These are phyloP conservation scores for Nudaria mundana DNA, from an alignment of 2,888 invertebrate species.

Conservation along the genomic window DNA sequence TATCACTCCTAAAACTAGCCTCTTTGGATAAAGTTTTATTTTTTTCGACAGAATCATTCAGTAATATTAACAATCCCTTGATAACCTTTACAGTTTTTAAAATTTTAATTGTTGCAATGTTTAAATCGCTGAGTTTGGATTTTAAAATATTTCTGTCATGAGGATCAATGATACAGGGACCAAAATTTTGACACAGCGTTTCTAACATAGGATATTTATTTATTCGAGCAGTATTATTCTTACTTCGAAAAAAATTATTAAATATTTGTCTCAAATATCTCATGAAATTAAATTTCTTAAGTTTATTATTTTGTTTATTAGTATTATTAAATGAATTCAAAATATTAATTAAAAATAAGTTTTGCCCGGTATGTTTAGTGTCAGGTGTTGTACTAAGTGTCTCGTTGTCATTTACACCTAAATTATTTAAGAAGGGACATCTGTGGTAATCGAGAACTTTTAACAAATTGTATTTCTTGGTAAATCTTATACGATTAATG, in stretches of 20 bases:
- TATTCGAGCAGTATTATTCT: slow-evolving; percentile 18
- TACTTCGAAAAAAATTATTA: slow-evolving; percentile 41
- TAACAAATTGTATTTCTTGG: slow-evolving; percentile 30
- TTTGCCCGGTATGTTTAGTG: too few species aligned
- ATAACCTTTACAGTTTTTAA: slow-evolving; percentile 53
- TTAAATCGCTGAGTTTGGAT: slow-evolving; percentile 47
- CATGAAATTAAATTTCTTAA: slow-evolving; percentile 29
- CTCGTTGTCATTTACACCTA: slow-evolving; percentile 7
- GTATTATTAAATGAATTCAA: slow-evolving; percentile 17
- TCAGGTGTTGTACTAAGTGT: too few species aligned
- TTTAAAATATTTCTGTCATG: slow-evolving; percentile 39
- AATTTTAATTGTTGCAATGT: slow-evolving; percentile 47
- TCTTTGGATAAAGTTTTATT: slow-evolving; percentile 10
- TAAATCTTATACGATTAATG: slow-evolving; percentile 17
- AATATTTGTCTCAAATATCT: slow-evolving; percentile 53
- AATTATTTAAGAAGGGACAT: slow-evolving; percentile 14
- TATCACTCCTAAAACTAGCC: slow-evolving; percentile 30
- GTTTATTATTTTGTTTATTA: slow-evolving; percentile 12
- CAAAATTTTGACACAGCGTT: slow-evolving; percentile 49
- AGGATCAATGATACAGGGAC: slow-evolving; percentile 40
- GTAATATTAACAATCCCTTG: slow-evolving; percentile 48
- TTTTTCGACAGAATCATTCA: slow-evolving; percentile 30
- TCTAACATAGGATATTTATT: slow-evolving; percentile 43
- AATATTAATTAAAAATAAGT: slow-evolving; percentile 23
- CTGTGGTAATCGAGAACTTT: slow-evolving; percentile 23